Percentiles rank a stretch among this genome's conserved stretches.
Conservation (phyloP, 1,140 invertebrate genomes). For the Gryllus bimaculatus region DNA sequence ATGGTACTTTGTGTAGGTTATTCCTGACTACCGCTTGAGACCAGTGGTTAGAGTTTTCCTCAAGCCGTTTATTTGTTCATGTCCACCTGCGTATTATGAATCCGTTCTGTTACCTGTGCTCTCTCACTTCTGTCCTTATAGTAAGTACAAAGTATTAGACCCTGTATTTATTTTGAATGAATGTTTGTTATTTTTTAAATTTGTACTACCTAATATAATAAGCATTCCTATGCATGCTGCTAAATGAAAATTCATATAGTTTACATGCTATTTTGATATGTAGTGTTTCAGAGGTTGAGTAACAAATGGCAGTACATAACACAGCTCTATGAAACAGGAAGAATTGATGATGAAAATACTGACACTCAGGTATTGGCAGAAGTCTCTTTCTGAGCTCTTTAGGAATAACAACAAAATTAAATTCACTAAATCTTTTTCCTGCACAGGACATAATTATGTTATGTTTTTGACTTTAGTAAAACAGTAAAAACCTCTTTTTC, state of each 20-base stretch:
- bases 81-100: constrained; percentile 65
- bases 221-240: too few species aligned
- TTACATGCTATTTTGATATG: constrained; percentile 27
- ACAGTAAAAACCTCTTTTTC: too few species aligned
- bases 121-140: constrained; percentile 63
- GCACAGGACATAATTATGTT: too few species aligned
- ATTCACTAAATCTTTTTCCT: too few species aligned
- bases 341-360: constrained; percentile 61
- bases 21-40: constrained; percentile 77
- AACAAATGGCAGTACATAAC: constrained; percentile 70
- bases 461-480: too few species aligned
- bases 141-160: constrained; percentile 37
- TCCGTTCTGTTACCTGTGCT: constrained; percentile 67
- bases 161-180: too few species aligned
- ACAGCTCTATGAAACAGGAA: constrained; percentile 60
- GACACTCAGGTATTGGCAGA: constrained; percentile 50
- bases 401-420: too few species aligned
- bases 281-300: constrained; percentile 61
- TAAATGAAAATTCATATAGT: constrained; percentile 14
- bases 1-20: constrained; percentile 34
- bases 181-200: too few species aligned
- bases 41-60: constrained; percentile 74
- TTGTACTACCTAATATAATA: too few species aligned
- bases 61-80: constrained; percentile 75
- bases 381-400: too few species aligned